Evolutionary conservation across 2,797 vertebrate genomes (phyloP).

Genomic region (Alectoris magna): DNA sequence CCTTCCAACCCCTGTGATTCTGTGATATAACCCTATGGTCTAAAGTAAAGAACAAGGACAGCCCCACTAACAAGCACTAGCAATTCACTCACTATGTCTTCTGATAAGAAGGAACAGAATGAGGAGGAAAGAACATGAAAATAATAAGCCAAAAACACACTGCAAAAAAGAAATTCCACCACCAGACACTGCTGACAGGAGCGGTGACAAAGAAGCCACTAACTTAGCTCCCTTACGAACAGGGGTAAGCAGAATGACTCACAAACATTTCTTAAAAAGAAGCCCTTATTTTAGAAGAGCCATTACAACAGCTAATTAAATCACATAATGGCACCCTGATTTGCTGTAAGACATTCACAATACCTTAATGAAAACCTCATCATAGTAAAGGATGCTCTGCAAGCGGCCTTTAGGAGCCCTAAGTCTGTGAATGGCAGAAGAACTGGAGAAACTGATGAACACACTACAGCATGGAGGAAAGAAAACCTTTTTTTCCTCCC

Average conservation of each 20-base stretch:
- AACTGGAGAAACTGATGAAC: background rate
- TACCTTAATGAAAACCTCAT: background rate
- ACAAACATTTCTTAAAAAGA: background rate
- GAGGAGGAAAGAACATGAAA: background rate
- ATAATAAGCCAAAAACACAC: background rate
- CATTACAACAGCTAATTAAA: background rate
- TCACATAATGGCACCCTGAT: background rate
- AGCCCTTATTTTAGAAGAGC: background rate
- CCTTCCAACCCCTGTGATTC: too few species aligned
- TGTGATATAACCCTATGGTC: background rate
- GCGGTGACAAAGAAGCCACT: background rate
- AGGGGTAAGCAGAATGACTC: background rate
- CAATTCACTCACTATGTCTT: background rate
- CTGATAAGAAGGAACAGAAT: background rate
- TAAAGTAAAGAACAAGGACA: accelerated
- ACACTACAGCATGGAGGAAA: background rate
- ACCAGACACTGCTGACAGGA: background rate
- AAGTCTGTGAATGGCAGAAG: background rate
- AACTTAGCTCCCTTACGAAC: background rate
- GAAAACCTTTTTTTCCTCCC: background rate
- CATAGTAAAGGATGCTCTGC: background rate
- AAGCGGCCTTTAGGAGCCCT: background rate
- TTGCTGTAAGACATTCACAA: background rate
- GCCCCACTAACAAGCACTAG: background rate
- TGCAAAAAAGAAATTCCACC: background rate